These are phyloP conservation scores for Otis tarda DNA, from an alignment of 2,113 vertebrate genomes.

Conservation along the genomic window DNA sequence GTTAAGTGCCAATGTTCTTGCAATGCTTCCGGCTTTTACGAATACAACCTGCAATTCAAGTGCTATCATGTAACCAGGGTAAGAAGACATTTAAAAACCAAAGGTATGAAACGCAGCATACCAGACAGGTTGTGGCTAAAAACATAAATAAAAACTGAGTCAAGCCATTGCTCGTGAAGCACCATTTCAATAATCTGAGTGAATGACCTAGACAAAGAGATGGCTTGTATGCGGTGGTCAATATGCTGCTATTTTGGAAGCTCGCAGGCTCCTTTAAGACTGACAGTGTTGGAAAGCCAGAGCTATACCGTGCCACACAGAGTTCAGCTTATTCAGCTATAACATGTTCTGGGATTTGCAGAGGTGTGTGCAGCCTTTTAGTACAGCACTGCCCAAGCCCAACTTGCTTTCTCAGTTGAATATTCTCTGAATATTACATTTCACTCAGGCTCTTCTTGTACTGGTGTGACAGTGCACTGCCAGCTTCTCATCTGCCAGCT, in stretches of 20 bases:
- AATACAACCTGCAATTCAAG: background rate
- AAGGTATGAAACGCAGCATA: conserved; percentile 6
- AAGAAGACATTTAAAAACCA: conserved; percentile 6
- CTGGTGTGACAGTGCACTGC: background rate
- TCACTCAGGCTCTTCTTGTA: background rate
- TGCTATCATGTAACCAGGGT: background rate
- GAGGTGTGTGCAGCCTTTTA: background rate
- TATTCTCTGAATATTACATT: background rate
- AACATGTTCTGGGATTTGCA: background rate
- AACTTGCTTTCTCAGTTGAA: background rate
- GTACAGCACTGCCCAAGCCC: background rate
- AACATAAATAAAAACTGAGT: background rate
- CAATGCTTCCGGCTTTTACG: conserved; percentile 36
- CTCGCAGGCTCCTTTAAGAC: background rate
- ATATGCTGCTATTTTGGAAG: background rate
- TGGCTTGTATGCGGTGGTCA: background rate
- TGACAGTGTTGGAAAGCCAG: background rate
- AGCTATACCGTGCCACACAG: background rate
- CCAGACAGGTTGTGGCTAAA: background rate
- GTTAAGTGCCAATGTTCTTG: conserved; percentile 17
- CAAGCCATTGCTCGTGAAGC: background rate
- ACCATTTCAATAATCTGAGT: background rate
- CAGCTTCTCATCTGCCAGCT: background rate
- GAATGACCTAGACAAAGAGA: background rate
- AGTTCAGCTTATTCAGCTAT: background rate